A percentile compares a stretch with the other conserved stretches of the same genome.
Conservation (phyloP, 2,888 invertebrate species). For the Dicycla oo region DNA sequence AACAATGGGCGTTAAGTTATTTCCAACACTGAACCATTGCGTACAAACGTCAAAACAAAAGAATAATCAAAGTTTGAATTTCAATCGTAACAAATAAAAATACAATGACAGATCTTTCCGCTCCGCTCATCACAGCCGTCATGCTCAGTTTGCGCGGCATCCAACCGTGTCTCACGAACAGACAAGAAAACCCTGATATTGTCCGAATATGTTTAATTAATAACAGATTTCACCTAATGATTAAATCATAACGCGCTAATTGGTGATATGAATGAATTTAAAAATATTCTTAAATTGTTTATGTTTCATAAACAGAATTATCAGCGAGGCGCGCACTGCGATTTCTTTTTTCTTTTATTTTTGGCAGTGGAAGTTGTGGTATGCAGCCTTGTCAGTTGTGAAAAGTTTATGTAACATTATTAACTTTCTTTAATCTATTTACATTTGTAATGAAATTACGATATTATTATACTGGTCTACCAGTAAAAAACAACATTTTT, state of each 20-base stretch:
- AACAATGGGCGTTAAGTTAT: background rate
- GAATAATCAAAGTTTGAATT: conserved; percentile 13
- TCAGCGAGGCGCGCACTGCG: conserved; percentile 2
- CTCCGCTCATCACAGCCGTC: conserved; percentile 59
- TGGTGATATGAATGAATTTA: conserved; percentile 24
- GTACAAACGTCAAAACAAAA: conserved; percentile 32
- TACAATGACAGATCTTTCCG: conserved; percentile 44
- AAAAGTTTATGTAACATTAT: conserved; percentile 38
- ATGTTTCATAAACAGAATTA: conserved; percentile 6
- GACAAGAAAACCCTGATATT: conserved; percentile 55
- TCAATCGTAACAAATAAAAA: conserved; percentile 13
- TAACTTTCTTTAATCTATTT: conserved; percentile 44
- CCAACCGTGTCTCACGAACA: conserved; percentile 56
- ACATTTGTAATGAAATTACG: conserved; percentile 1
- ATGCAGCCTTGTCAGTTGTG: conserved; percentile 33
- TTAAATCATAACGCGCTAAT: conserved; percentile 45
- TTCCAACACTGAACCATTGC: background rate
- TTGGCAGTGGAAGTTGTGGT: background rate
- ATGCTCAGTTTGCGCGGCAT: conserved; percentile 67
- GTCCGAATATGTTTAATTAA: conserved; percentile 58
- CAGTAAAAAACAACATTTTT: background rate
- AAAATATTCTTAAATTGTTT: conserved; percentile 42
- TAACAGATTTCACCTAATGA: conserved; percentile 65
- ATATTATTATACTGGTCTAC: no score
- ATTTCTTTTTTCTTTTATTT: conserved; percentile 40